A percentile compares a stretch with the other conserved stretches of the same genome.
phyloP scores from a whole-genome alignment of 2,113 vertebrate genomes.

The Cryptotis parvus region DNA sequence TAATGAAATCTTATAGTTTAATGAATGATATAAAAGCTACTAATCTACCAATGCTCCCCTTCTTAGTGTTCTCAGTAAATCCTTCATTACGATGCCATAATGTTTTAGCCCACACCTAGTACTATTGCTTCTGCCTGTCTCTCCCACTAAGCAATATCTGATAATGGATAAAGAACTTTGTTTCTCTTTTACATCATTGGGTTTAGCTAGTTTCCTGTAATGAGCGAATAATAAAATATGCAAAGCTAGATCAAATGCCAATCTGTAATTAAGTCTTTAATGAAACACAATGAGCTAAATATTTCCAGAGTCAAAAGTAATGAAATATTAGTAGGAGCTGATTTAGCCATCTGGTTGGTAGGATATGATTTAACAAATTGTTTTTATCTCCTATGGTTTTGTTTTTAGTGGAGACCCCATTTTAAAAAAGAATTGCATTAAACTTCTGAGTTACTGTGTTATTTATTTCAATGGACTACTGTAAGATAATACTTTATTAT shows the following conservation, averaged over 20 bases:
- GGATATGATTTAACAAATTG: not conserved
- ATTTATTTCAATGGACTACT: no score
- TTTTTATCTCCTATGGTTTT: not conserved
- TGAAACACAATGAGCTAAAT: not conserved
- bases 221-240: not conserved
- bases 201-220: not conserved
- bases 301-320: not conserved
- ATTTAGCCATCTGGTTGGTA: not conserved
- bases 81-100: not conserved
- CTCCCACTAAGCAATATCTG: not conserved
- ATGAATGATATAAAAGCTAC: not conserved
- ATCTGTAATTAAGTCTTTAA: not conserved
- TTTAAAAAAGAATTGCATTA: not conserved
- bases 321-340: not conserved
- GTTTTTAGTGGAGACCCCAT: not conserved
- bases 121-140: not conserved
- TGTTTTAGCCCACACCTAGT: not conserved
- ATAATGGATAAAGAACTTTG: not conserved
- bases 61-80: not conserved
- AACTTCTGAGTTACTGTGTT: no score
- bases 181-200: not conserved
- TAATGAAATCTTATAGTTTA: not conserved
- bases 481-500: no score
- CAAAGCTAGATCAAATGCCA: not conserved
- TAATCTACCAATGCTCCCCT: not conserved